Base-by-base conservation (phyloP, 2,113 vertebrate species). In the Urocolius indicus region DNA sequence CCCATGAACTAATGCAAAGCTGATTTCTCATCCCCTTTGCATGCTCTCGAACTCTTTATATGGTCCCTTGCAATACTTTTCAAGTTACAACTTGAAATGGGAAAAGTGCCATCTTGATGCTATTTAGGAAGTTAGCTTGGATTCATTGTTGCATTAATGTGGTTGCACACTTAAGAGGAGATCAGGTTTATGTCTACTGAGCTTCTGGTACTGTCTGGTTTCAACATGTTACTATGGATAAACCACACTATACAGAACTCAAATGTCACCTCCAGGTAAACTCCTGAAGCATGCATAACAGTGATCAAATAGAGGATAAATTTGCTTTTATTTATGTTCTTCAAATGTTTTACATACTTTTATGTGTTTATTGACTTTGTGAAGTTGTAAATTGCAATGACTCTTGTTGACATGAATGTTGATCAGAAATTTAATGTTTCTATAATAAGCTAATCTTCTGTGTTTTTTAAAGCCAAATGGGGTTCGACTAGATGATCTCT, bases 201-300 rank as follows among this genome's bases (percentile, higher is more conserved):
- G 2, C 5, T 91, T 18, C 30, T 4, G 3, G 21, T 54, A 23
- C 45, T 2, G 2, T 27, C 36, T 58, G 46, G 6, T 57, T 80
- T n/a, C 2, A 2, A 29, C 6, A 5, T 0, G 0, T 62, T 61
- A 18, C 38, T 88, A n/a, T 52, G 41, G 20, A 43, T 48, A 68
- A 88, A 75, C 43, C 11, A 11, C 21, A 80, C 49, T 32, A 13
- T 3, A 0, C 6, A 57, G 26, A 46, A 41, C 11, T 81, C 4
- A 46, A 72, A 67, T 32, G 46, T 17, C 46, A 52, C 9, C 15
- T 52, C 21, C 58, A 68, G 34, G 21, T 26, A 68, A 87, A 34
- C 15, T 74, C 30, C 41, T 46, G 51, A 62, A 54, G 22, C 11
- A 32, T 0, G 0, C 26, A 5, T 54, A 77, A 43, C 19, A n/a